Percentiles rank a stretch among this genome's conserved stretches.
Evolutionary conservation across 2,888 invertebrate species (phyloP).

Genomic region (Drosophila pseudotalamancana): DNA sequence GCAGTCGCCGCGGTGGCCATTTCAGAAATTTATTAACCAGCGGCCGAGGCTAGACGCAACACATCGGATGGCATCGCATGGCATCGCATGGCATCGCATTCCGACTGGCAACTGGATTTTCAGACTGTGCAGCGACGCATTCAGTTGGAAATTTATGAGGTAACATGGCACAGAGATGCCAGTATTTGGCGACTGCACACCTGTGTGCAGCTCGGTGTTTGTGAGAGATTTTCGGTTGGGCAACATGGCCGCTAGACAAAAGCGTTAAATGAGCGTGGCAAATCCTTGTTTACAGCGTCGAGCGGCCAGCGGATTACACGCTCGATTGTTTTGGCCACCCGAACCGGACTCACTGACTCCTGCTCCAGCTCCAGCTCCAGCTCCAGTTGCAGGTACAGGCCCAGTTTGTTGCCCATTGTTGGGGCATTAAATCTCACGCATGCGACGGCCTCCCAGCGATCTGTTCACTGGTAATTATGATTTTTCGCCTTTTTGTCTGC

Average conservation of each 20-base stretch:
- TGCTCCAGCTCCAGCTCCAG: background rate
- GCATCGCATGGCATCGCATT: conserved; percentile 24
- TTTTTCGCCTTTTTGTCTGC: conserved; percentile 47
- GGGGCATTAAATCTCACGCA: conserved; percentile 54
- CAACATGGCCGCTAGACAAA: conserved; percentile 72
- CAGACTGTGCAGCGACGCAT: conserved; percentile 76
- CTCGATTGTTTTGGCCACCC: conserved; percentile 65
- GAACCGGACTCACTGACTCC: background rate
- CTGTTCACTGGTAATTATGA: conserved; percentile 68
- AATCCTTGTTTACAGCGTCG: conserved; percentile 75
- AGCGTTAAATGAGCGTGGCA: conserved; percentile 81
- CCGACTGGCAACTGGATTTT: conserved; percentile 68
- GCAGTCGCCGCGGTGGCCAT: conserved; percentile 63
- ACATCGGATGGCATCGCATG: conserved; percentile 22
- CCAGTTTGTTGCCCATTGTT: conserved; percentile 49
- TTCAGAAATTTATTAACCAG: conserved; percentile 74
- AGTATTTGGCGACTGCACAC: conserved; percentile 47
- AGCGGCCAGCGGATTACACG: conserved; percentile 75
- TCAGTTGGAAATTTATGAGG: conserved; percentile 81
- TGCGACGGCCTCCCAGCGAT: conserved; percentile 33
- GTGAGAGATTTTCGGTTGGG: conserved; percentile 49
- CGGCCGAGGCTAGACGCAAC: conserved; percentile 31
- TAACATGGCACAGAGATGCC: conserved; percentile 48
- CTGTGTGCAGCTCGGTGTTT: conserved; percentile 32
- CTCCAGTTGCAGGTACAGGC: background rate